Base-by-base conservation (phyloP, 2,888 invertebrate genomes). In the Cheilosia scutellata region DNA sequence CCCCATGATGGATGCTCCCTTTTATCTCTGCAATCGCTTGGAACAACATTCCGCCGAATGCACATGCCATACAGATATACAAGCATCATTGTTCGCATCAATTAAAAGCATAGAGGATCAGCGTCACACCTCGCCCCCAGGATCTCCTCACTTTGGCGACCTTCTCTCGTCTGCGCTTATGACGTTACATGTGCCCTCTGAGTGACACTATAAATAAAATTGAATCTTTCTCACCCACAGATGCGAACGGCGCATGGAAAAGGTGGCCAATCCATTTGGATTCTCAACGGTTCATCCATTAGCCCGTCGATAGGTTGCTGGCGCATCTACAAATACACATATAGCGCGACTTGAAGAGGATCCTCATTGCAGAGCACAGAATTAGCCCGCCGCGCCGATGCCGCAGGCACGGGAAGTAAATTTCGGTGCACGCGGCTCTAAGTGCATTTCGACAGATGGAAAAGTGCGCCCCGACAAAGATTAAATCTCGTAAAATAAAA, bases 381-480 rank as follows among this genome's bases (percentile, higher is more conserved):
- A 74, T 66, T 75, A 70, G 71, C 57, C 29, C 29, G 60, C 25
- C 44, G 11, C 37, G 11, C 37, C 37, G 11, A 4, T 11, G 62
- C 33, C 25, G 66, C 71, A 80, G 80, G 75, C 80, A 65, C 75
- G 79, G 84, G 75, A 76, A 84, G 84, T 76, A 84, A 84, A 79
- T 84, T 84, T 79, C 42, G 75, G 60, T 84, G 80, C 79, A 83
- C 71, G 72, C 70, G 51, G 74, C 62, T 72, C 76, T 86, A 86
- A 86, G 86, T 86, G 86, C 82, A 82, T 86, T 75, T 76, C 80
- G 86, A 86, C 86, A 86, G 80, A 86, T 86, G 86, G 31, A 71
- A 66, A 77, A 70, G 55, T 74, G 42, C 78, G 78, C 66, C 31
- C 74, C 53, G 51, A 66, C 65, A 72, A 76, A 86, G 80, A 84